Evolutionary conservation across 2,797 vertebrate species (phyloP), one percentile per base, ranked within the genome.

Genomic region (Pempheris klunzingeri): DNA sequence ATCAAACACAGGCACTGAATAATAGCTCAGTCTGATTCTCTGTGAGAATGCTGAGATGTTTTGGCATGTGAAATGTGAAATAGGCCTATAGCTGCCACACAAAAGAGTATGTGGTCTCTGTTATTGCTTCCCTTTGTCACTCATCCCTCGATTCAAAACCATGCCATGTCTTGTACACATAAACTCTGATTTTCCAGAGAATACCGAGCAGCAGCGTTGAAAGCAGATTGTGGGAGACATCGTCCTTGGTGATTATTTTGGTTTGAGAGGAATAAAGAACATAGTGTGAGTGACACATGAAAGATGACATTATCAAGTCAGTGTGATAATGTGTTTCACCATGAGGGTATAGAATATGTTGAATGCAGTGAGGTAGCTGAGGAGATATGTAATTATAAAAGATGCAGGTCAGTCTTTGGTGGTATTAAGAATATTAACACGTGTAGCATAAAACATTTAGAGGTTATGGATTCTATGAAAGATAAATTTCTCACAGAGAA

Each of bases 61-160:
- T 76, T 86, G 81, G 84, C 75, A 70, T 72, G 79, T 77, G 66
- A 76, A 64, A 85, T 71, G 69, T 77, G 78, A 81, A 81, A 85
- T 41, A 62, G 49, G 20, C 39, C 63, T 57, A 10, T 34, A 71
- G 61, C 52, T 22, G 49, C 60, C 44, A 30, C 38, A 74, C 20
- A 69, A 84, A 83, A 67, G 58, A 74, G 41, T 4, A 30, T 57
- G 20, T 22, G 11, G 20, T 58, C 22, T 63, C 46, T 52, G 34
- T 78, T 90, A 83, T 88, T 89, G 83, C 70, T 65, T 69, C 57
- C 41, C 71, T 88, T 80, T 79, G 68, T 84, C 78, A 77, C 78
- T 86, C 69, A 28, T 57, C 79, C 80, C 63, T 83, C 78, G 81
- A 73, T 67, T 85, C 81, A 83, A 77, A 75, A 73, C 17, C 74